These are phyloP conservation scores for Prinia subflava DNA, from an alignment of 2,113 vertebrate species.

Conservation along the genomic window DNA sequence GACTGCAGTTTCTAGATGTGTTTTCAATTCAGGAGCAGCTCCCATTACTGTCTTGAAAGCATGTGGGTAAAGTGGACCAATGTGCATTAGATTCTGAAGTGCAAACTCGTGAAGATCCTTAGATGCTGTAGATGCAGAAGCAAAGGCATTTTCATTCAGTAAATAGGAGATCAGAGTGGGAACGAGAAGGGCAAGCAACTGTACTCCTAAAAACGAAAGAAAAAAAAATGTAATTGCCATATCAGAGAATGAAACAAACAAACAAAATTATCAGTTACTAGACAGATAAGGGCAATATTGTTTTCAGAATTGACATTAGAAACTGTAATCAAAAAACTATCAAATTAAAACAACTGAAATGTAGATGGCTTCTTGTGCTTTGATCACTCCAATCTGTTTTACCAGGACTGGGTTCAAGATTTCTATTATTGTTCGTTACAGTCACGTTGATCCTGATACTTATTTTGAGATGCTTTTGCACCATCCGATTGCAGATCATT, in stretches of 20 bases:
- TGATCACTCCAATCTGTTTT: neutral
- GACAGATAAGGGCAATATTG: neutral
- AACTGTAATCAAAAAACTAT: neutral
- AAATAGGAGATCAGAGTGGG: constrained; percentile 95
- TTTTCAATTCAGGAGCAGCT: constrained; percentile 93
- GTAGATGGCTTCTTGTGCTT: neutral
- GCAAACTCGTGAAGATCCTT: constrained; percentile 94
- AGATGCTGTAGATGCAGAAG: constrained; percentile 81
- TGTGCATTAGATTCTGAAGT: constrained; percentile 95
- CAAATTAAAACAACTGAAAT: neutral
- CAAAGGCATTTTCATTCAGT: constrained; percentile 89
- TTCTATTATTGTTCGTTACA: neutral
- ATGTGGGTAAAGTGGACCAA: constrained; percentile 93
- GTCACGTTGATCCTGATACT: neutral
- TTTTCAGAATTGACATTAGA: neutral
- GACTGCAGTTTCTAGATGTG: constrained; percentile 90
- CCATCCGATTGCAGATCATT: neutral
- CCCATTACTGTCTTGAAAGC: constrained; percentile 98
- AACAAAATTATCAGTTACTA: neutral
- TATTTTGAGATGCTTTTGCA: neutral
- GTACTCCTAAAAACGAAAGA: constrained; percentile 80
- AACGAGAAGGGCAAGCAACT: constrained; percentile 92
- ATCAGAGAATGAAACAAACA: neutral
- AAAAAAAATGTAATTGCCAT: neutral
- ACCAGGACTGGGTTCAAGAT: neutral